These are phyloP conservation scores for Epirrita christyi DNA, from an alignment of 2,888 invertebrate genomes.

Conservation along the genomic window DNA sequence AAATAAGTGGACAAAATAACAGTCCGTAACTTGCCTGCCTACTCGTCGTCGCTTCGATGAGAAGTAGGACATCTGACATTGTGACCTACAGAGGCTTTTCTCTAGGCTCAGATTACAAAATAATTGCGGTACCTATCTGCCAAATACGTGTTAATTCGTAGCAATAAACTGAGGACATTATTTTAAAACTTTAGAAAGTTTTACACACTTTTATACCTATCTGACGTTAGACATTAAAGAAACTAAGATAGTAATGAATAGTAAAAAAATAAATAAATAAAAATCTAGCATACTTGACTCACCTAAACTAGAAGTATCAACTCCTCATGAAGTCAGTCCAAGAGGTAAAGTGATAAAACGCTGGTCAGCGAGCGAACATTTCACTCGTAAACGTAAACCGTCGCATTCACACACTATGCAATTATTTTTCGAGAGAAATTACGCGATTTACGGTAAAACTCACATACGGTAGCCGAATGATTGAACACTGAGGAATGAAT, in stretches of 20 bases:
- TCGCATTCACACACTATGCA: conserved; percentile 77
- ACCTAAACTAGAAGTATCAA: conserved; percentile 65
- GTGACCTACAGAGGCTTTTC: conserved; percentile 70
- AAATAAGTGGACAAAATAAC: conserved; percentile 66
- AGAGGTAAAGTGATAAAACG: conserved; percentile 57
- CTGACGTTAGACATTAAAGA: not conserved
- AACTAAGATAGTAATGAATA: not conserved
- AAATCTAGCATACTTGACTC: conserved; percentile 44
- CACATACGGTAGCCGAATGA: conserved; percentile 66
- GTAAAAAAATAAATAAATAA: conserved; percentile 18
- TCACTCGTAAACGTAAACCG: conserved; percentile 74
- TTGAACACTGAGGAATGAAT: conserved; percentile 66
- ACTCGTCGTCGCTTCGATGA: conserved; percentile 64
- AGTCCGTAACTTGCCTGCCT: conserved; percentile 64
- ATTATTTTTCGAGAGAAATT: conserved; percentile 73
- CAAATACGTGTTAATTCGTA: conserved; percentile 31
- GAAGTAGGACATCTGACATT: conserved; percentile 77
- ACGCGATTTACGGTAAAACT: conserved; percentile 65
- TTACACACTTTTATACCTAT: not conserved
- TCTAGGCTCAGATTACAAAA: conserved; percentile 47
- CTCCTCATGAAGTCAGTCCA: conserved; percentile 70
- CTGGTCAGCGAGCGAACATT: conserved; percentile 72
- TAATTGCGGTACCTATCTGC: conserved; percentile 34
- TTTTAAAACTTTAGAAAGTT: conserved; percentile 20
- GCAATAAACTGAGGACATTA: not conserved